Evolutionary conservation across 92 coral and sea anemone species (phyloP).

Genomic region (Paramuricea clavata): DNA sequence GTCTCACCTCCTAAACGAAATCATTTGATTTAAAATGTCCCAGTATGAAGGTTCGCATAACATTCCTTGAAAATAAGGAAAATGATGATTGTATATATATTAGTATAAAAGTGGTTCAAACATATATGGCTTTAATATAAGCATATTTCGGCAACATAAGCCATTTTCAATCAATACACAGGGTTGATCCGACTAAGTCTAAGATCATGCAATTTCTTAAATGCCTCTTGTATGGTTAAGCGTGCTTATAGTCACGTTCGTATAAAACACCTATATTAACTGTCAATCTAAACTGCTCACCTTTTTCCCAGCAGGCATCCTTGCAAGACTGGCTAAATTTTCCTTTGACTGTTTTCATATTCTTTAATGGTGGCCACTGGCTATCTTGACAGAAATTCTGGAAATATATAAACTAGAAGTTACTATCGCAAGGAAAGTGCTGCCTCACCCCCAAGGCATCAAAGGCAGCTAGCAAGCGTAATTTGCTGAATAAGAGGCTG

Average conservation of each 20-base stretch:
- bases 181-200: too few relatives aligned
- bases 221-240: too few relatives aligned
- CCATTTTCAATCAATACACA: too few relatives aligned
- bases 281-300: slow-evolving; percentile 53
- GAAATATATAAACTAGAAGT: neutral
- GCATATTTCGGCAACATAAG: too few relatives aligned
- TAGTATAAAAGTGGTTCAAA: too few relatives aligned
- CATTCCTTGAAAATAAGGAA: slow-evolving; percentile 58
- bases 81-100: neutral
- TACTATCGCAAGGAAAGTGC: too few relatives aligned
- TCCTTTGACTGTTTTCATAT: slow-evolving; percentile 67
- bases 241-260: neutral
- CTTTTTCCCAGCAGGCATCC: slow-evolving; percentile 76
- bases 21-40: slow-evolving; percentile 20
- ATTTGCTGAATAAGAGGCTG: too few relatives aligned
- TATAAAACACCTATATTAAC: neutral
- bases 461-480: too few relatives aligned
- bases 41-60: slow-evolving; percentile 85
- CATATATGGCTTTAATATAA: too few relatives aligned
- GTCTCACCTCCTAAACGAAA: slow-evolving; percentile 27
- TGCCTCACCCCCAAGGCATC: too few relatives aligned
- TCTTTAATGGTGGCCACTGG: slow-evolving; percentile 83
- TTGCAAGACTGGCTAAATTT: slow-evolving; percentile 76
- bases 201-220: too few relatives aligned
- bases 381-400: slow-evolving; percentile 77